phyloP scores from a whole-genome alignment of 2,888 invertebrate species.

The Nowickia ferox region DNA sequence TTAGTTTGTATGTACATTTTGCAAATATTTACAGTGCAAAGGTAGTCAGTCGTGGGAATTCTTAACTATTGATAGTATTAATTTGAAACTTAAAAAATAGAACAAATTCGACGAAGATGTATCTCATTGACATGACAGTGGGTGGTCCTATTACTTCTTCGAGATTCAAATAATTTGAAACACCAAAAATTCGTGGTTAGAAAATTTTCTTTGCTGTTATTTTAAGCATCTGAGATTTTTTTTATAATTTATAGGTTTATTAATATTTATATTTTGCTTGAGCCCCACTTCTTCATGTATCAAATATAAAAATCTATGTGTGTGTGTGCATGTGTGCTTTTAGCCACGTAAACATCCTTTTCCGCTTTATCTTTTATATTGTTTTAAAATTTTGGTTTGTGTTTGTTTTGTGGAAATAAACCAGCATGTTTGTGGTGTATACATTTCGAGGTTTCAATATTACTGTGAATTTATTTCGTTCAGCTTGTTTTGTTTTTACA shows the following conservation, averaged over 20 bases:
- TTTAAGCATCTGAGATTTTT: too few species aligned
- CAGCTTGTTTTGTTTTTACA: neutral
- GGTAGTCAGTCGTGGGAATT: neutral
- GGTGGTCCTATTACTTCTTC: too few species aligned
- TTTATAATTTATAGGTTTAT: too few species aligned
- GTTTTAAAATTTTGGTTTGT: slow-evolving; percentile 3
- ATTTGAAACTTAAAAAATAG: too few species aligned
- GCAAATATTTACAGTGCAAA: neutral
- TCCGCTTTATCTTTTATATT: slow-evolving; percentile 14
- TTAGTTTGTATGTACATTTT: neutral
- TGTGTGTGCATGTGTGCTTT: neutral
- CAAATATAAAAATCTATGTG: neutral
- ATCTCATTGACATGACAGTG: too few species aligned
- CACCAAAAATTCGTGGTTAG: too few species aligned
- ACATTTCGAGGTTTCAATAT: slow-evolving; percentile 32
- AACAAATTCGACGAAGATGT: too few species aligned
- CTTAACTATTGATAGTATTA: too few species aligned
- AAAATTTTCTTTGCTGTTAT: too few species aligned
- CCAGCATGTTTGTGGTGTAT: slow-evolving; percentile 25
- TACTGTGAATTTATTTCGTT: slow-evolving; percentile 2
- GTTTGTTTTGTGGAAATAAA: slow-evolving; percentile 2
- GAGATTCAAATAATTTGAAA: too few species aligned
- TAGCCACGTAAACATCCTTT: neutral
- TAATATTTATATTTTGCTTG: too few species aligned
- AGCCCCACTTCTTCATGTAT: too few species aligned